A percentile compares a stretch with the other conserved stretches of the same genome.
These are phyloP conservation scores for Leptinotarsa haldemani DNA, from an alignment of 2,888 invertebrate species.

Conservation along the genomic window DNA sequence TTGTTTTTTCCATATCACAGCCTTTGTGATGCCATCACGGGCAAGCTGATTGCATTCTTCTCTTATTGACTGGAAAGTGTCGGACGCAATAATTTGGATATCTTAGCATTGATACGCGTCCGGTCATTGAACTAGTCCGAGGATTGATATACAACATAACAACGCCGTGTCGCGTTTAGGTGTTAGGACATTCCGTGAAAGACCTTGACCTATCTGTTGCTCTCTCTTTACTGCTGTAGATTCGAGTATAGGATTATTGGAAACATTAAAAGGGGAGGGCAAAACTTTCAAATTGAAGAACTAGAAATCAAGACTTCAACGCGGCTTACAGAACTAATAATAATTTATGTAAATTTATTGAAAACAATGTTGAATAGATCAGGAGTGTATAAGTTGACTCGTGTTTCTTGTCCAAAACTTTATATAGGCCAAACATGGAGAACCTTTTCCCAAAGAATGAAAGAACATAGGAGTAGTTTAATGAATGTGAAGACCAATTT, in stretches of 20 bases:
- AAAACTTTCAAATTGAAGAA: not conserved
- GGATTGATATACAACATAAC: not conserved
- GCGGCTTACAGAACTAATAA: too few relatives aligned
- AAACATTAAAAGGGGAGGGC: not conserved
- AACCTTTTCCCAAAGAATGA: too few relatives aligned
- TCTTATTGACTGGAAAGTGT: slow-evolving; percentile 13
- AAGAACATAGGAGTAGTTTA: too few relatives aligned
- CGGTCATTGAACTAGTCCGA: not conserved
- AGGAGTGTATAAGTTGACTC: too few relatives aligned
- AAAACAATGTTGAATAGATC: too few relatives aligned
- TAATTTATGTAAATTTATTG: too few relatives aligned
- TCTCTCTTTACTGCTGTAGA: not conserved
- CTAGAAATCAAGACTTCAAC: too few relatives aligned
- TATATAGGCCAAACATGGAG: too few relatives aligned
- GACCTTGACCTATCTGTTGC: slow-evolving; percentile 8
- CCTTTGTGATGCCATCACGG: slow-evolving; percentile 14
- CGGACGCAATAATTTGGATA: slow-evolving; percentile 9
- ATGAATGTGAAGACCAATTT: too few relatives aligned
- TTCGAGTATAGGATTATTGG: not conserved
- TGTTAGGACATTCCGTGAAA: not conserved
- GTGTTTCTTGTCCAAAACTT: too few relatives aligned
- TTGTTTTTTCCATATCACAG: slow-evolving; percentile 31
- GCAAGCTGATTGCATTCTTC: slow-evolving; percentile 13
- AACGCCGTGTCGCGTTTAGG: not conserved
- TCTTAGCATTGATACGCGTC: not conserved